phyloP scores from a whole-genome alignment of 2,888 invertebrate species.

The Pherbina coryleti region DNA sequence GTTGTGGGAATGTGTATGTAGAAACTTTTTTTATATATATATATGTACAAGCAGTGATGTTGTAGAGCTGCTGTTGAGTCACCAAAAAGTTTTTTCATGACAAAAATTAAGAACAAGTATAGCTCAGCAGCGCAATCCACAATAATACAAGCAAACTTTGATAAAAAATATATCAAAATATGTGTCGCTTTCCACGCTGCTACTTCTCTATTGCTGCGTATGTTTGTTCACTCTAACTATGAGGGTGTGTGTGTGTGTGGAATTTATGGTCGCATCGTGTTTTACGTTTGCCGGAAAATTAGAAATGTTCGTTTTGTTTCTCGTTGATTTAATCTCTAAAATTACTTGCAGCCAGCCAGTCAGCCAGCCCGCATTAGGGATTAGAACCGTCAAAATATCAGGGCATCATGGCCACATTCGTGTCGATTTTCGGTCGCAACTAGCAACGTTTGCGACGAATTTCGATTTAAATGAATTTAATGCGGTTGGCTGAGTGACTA shows the following conservation, averaged over 20 bases:
- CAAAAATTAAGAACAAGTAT: no score
- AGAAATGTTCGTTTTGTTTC: slow-evolving; percentile 27
- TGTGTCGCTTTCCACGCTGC: no score
- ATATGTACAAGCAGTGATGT: no score
- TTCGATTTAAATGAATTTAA: slow-evolving; percentile 27
- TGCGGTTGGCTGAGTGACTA: not conserved
- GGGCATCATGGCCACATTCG: not conserved
- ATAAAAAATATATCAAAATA: no score
- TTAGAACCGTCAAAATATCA: not conserved
- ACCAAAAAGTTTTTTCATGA: no score
- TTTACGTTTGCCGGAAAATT: slow-evolving; percentile 40
- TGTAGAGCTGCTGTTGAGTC: no score
- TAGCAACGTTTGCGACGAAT: not conserved
- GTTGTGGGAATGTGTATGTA: no score
- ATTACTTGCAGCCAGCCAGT: slow-evolving; percentile 19
- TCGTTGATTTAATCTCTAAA: slow-evolving; percentile 37
- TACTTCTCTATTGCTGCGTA: no score
- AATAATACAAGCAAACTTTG: no score
- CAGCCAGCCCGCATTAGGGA: not conserved
- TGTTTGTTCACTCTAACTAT: not conserved
- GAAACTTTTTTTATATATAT: no score
- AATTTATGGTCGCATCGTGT: slow-evolving; percentile 54
- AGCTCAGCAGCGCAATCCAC: no score
- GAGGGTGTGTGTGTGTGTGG: slow-evolving; percentile 38
- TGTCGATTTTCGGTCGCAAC: not conserved